Evolutionary conservation across 1,140 invertebrate species (phyloP), one percentile per base, ranked within the genome.

Genomic region (Aphelenchoides avenae): DNA sequence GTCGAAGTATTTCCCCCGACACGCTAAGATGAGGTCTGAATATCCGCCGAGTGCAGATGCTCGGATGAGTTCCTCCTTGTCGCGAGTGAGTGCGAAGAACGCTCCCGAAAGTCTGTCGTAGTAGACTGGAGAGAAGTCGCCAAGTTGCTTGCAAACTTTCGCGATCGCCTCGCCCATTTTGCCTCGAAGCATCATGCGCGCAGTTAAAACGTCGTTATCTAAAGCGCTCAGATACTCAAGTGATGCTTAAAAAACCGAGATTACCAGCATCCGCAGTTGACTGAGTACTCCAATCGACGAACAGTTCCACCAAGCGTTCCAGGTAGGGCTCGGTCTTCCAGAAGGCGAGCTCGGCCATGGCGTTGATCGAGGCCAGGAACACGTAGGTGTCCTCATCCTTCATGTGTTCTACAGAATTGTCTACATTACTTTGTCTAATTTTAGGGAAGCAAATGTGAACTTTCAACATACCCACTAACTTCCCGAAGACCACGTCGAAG

Each of bases 291-390:
- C 31, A 52, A 11, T 71, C 40, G 1, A 57, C 18, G 33, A 66
- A 67, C 13, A 66, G 31, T 3, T 46, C n/a, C n/a, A 67, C 36
- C 7, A 67, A 18, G n/a, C 52, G 15, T 5, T 29, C 26, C 5
- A 67, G 52, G 34, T 43, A 67, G n/a, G 37, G 34, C 13, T 34
- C n/a, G 13, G 57, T 18, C 13, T 67, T 43, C 58, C 63, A 73
- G 27, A 27, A 62, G 47, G 64, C 46, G 5, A 67, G 36, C 42
- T 67, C 69, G 4, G 47, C 50, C n/a, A 67, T 34, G 15, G 64
- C 52, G 42, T 72, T 72, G 11, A 67, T 69, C 5, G 69, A 61
- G 24, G 69, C 33, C 27, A 67, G 34, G 39, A 55, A 67, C 3
- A 67, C 63, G 33, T 68, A 67, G 9, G 70, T 58, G 36, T 67